phyloP scores from a whole-genome alignment of 2,797 vertebrate species.

The Myotis pilosus region DNA sequence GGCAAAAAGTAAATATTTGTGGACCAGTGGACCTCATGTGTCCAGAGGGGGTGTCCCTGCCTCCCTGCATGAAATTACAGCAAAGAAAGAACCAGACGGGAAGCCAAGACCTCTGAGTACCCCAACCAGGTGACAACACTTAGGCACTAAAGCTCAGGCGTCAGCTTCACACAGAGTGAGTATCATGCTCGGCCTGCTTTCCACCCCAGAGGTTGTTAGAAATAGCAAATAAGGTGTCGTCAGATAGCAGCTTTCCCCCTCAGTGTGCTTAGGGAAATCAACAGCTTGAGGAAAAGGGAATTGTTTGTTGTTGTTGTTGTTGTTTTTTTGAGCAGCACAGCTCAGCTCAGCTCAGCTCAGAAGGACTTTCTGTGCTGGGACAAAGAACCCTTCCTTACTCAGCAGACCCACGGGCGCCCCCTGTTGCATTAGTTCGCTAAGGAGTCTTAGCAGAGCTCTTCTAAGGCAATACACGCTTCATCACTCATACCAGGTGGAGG shows the following conservation, averaged over 20 bases:
- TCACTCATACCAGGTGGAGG: neutral
- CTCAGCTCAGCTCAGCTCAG: neutral
- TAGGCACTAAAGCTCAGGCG: neutral
- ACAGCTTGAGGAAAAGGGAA: neutral
- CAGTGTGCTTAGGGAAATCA: neutral
- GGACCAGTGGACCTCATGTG: neutral
- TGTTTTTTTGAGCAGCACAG: too few relatives aligned
- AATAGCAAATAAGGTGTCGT: neutral
- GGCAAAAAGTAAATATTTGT: neutral
- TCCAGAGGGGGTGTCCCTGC: neutral
- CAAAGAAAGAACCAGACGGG: neutral
- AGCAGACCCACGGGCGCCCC: fast-evolving
- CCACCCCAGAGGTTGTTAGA: neutral
- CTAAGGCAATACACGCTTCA: neutral
- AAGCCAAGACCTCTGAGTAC: neutral
- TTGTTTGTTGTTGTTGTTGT: too few relatives aligned
- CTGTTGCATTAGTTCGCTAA: neutral
- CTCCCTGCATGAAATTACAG: neutral
- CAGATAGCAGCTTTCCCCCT: neutral
- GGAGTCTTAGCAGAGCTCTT: neutral
- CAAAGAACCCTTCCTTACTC: neutral
- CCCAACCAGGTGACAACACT: neutral
- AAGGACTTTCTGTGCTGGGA: neutral
- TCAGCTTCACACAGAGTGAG: neutral
- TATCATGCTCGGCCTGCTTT: neutral